These are phyloP conservation scores for Macrostomum lignano DNA, from an alignment of 1,140 invertebrate species.

Conservation along the genomic window DNA sequence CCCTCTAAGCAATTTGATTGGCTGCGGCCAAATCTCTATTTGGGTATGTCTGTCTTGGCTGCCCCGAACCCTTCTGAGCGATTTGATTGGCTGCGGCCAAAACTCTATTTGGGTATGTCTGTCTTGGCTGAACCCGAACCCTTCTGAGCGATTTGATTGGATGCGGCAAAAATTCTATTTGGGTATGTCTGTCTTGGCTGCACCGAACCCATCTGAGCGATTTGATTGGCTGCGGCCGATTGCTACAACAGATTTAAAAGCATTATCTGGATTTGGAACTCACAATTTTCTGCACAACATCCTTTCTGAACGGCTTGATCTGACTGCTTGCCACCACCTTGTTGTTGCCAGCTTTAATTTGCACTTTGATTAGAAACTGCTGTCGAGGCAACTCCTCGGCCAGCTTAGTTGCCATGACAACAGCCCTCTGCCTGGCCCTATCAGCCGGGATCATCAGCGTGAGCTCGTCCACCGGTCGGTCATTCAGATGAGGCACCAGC, in stretches of 20 bases:
- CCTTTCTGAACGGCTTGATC: slow-evolving; percentile 56
- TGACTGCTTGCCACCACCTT: slow-evolving; percentile 59
- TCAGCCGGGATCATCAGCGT: slow-evolving; percentile 46
- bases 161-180: too few relatives aligned
- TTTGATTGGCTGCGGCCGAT: too few relatives aligned
- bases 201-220: too few relatives aligned
- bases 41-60: too few relatives aligned
- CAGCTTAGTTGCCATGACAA: slow-evolving; percentile 43
- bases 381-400: slow-evolving; percentile 62
- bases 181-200: too few relatives aligned
- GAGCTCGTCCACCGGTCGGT: slow-evolving; percentile 51
- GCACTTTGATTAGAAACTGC: slow-evolving; percentile 52
- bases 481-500: slow-evolving; percentile 51
- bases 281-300: slow-evolving; percentile 70
- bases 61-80: too few relatives aligned
- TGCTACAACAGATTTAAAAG: background rate
- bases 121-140: too few relatives aligned
- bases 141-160: too few relatives aligned
- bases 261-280: slow-evolving; percentile 22
- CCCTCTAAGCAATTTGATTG: too few relatives aligned
- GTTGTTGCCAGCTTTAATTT: slow-evolving; percentile 42
- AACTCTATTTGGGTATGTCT: too few relatives aligned
- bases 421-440: slow-evolving; percentile 38
- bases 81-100: too few relatives aligned
- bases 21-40: too few relatives aligned